These are phyloP conservation scores for Aplocera efformata DNA, from an alignment of 2,888 invertebrate species.

Conservation along the genomic window DNA sequence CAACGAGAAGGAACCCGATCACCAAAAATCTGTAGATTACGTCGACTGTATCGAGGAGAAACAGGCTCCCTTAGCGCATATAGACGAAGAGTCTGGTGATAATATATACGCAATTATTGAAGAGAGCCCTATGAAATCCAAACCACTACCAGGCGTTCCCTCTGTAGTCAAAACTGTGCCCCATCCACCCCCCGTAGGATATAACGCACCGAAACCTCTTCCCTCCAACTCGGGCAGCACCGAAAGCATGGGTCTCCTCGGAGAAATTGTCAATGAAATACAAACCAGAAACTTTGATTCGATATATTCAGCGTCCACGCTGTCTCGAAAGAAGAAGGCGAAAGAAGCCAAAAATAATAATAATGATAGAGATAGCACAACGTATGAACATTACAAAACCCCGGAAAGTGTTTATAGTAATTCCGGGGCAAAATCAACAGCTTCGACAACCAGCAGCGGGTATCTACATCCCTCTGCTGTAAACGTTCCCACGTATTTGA, in stretches of 20 bases:
- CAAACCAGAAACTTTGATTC: slow-evolving; percentile 92
- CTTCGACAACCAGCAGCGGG: slow-evolving; percentile 84
- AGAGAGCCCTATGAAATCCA: slow-evolving; percentile 82
- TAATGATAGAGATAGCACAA: slow-evolving; percentile 62
- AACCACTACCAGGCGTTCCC: slow-evolving; percentile 62
- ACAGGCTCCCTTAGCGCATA: slow-evolving; percentile 81
- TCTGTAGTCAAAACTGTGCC: slow-evolving; percentile 49
- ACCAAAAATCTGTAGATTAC: slow-evolving; percentile 79
- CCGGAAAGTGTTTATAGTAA: slow-evolving; percentile 84
- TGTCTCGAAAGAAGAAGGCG: slow-evolving; percentile 83
- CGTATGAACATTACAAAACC: slow-evolving; percentile 80
- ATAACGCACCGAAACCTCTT: slow-evolving; percentile 67
- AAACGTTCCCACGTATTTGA: slow-evolving; percentile 80
- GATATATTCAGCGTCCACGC: slow-evolving; percentile 89
- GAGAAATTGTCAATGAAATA: slow-evolving; percentile 93
- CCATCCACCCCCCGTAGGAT: slow-evolving; percentile 71
- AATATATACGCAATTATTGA: slow-evolving; percentile 94
- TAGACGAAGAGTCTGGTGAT: slow-evolving; percentile 83
- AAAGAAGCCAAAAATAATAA: slow-evolving; percentile 47
- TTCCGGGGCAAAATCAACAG: slow-evolving; percentile 80
- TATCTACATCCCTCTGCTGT: slow-evolving; percentile 87
- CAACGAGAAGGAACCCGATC: slow-evolving; percentile 46
- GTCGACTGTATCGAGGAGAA: slow-evolving; percentile 89
- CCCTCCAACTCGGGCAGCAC: slow-evolving; percentile 75
- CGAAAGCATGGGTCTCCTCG: slow-evolving; percentile 88